Evolutionary conservation across 2,113 vertebrate genomes (phyloP), one percentile per base, ranked within the genome.

Genomic region (Dendrocopos noguchii): DNA sequence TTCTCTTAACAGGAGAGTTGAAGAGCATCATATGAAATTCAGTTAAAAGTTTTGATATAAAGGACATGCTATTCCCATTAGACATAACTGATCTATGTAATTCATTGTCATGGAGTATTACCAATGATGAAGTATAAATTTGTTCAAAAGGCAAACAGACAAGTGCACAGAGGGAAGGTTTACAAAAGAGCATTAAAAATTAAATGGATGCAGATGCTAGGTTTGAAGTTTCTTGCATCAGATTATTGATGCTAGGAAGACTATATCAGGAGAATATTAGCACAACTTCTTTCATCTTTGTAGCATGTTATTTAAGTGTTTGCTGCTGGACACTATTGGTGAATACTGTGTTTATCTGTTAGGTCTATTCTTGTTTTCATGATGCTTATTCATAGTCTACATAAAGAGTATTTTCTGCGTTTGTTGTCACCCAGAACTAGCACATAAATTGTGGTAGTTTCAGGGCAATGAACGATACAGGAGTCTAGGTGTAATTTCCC

Each of bases 131-230:
- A 84, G 55, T 44, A 75, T 39, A 88, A 88, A 36, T 56, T 71
- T 73, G 21, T 89, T 95, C 44, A 88, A 93, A 90, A 92, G 64
- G 34, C 63, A 55, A 53, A 79, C 87, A 84, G 44, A 44, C n/a
- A 53, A 84, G 27, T 73, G 71, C 44, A 61, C n/a, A 36, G 34
- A 94, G 74, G 44, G 75, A 75, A 82, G 31, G 29, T 92, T 91
- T 92, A 53, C 17, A 25, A 72, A 76, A 82, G n/a, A 87, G 29
- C 36, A 84, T 89, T 79, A 87, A 87, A 87, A 63, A 63, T 93
- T 79, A 84, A 65, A 29, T 36, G 18, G 28, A 68, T 68, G 9
- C 64, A 91, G 81, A 59, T 89, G 63, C n/a, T 89, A 24, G 25
- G 81, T 87, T 81, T 80, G 53, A 84, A 65, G 44, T 76, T 76